phyloP scores from a whole-genome alignment of 2,888 invertebrate genomes.

The Agriopis marginaria region DNA sequence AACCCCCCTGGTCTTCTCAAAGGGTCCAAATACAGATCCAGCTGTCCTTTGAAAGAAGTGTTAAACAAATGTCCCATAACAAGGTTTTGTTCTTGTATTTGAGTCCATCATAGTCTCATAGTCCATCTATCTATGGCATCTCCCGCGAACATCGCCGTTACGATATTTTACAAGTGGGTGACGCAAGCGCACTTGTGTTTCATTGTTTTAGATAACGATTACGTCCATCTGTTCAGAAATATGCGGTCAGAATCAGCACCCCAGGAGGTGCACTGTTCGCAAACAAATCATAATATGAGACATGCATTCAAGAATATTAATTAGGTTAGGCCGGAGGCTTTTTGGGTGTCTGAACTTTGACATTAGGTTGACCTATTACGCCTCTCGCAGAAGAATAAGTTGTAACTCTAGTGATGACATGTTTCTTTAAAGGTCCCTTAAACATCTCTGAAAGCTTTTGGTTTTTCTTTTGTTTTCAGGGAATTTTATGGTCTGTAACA shows the following conservation, averaged over 20 bases:
- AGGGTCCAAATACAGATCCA: not conserved
- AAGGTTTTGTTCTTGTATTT: not conserved
- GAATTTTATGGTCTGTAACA: not conserved
- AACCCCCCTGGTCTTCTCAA: not conserved
- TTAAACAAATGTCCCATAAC: not conserved
- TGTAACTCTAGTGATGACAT: not conserved
- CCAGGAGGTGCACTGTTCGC: conserved; percentile 38
- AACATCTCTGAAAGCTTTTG: not conserved
- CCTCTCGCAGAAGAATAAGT: not conserved
- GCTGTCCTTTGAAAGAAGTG: not conserved
- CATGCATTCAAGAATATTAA: not conserved
- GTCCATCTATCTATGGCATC: conserved; percentile 17
- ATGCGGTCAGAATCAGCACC: conserved; percentile 38
- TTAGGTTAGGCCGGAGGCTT: conserved; percentile 13
- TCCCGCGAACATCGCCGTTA: conserved; percentile 32
- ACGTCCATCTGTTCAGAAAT: conserved; percentile 42
- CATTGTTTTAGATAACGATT: conserved; percentile 46
- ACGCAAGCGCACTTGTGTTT: conserved; percentile 50
- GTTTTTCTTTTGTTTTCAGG: not conserved
- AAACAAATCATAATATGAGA: conserved; percentile 26
- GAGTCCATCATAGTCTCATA: conserved; percentile 11
- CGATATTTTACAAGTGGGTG: conserved; percentile 35
- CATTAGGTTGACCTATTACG: conserved; percentile 7
- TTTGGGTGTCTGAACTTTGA: conserved; percentile 13
- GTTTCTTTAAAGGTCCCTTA: conserved; percentile 7